Conservation (phyloP, 2,888 invertebrate species). For the Drosophila macrospina region DNA sequence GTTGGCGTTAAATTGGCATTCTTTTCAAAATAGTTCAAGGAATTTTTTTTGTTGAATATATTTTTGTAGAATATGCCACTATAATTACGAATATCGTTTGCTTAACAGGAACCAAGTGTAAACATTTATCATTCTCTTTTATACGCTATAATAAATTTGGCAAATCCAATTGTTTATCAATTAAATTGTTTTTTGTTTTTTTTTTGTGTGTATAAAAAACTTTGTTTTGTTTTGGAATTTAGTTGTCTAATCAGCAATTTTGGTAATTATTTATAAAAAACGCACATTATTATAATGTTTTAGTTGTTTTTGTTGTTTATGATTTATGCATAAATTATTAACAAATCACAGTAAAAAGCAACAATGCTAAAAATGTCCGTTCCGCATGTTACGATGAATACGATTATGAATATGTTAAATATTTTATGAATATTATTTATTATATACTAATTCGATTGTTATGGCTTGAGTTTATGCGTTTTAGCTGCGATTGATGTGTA, state of each 20-base stretch:
- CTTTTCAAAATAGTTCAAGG: slow-evolving; percentile 2
- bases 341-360: slow-evolving; percentile 80
- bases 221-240: slow-evolving; percentile 52
- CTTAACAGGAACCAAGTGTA: slow-evolving; percentile 73
- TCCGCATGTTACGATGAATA: slow-evolving; percentile 32
- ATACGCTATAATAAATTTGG: slow-evolving; percentile 55
- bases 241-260: slow-evolving; percentile 60
- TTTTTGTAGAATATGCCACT: slow-evolving; percentile 43
- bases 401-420: slow-evolving; percentile 17
- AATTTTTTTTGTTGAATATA: neutral
- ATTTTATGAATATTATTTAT: slow-evolving; percentile 27
- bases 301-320: slow-evolving; percentile 40
- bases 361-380: slow-evolving; percentile 64
- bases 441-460: slow-evolving; percentile 36
- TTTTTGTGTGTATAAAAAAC: slow-evolving; percentile 44
- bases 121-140: slow-evolving; percentile 50
- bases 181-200: slow-evolving; percentile 26
- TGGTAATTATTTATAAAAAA: slow-evolving; percentile 21
- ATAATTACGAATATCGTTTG: slow-evolving; percentile 51
- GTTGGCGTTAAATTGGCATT: slow-evolving; percentile 31
- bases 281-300: slow-evolving; percentile 33
- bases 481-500: slow-evolving; percentile 33
- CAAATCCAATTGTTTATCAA: slow-evolving; percentile 55
- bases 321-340: slow-evolving; percentile 70
- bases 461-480: slow-evolving; percentile 39